Evolutionary conservation across 2,113 vertebrate species (phyloP).

Genomic region (Urocolius indicus): DNA sequence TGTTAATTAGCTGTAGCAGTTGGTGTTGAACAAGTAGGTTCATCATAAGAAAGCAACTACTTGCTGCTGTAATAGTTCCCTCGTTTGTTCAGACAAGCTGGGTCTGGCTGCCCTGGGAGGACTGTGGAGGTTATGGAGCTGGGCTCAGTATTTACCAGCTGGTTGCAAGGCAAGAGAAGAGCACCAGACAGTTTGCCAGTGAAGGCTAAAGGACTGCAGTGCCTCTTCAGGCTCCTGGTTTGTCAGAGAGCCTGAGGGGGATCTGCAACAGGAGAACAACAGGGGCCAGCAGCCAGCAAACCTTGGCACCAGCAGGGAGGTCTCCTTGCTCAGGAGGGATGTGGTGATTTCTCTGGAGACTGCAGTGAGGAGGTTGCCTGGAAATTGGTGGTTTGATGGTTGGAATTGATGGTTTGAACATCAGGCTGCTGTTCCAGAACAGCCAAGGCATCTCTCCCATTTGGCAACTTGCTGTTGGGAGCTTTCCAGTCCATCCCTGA

Average conservation of each 20-base stretch:
- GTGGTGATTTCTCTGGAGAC: not conserved
- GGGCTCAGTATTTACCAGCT: not conserved
- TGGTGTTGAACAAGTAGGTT: not conserved
- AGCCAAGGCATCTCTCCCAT: not conserved
- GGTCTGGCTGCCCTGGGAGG: not conserved
- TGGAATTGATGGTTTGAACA: no score
- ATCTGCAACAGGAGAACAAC: not conserved
- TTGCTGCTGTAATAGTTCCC: not conserved
- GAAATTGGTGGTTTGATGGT: no score
- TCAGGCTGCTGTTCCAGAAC: not conserved
- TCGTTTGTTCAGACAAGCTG: not conserved
- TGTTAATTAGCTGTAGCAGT: not conserved
- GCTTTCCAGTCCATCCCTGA: slow-evolving; percentile 69
- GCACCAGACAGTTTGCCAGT: not conserved
- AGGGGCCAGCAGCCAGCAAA: not conserved
- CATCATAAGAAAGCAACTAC: not conserved
- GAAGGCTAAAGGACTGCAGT: not conserved
- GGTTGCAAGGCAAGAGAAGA: not conserved
- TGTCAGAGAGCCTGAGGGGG: not conserved
- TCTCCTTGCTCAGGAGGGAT: not conserved
- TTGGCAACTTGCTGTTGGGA: slow-evolving; percentile 39
- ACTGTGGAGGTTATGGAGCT: not conserved
- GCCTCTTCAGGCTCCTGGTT: not conserved
- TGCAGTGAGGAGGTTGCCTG: not conserved
- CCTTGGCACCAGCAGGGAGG: not conserved